Base-by-base conservation (phyloP, 2,797 vertebrate species). In the Dryobates pubescens region DNA sequence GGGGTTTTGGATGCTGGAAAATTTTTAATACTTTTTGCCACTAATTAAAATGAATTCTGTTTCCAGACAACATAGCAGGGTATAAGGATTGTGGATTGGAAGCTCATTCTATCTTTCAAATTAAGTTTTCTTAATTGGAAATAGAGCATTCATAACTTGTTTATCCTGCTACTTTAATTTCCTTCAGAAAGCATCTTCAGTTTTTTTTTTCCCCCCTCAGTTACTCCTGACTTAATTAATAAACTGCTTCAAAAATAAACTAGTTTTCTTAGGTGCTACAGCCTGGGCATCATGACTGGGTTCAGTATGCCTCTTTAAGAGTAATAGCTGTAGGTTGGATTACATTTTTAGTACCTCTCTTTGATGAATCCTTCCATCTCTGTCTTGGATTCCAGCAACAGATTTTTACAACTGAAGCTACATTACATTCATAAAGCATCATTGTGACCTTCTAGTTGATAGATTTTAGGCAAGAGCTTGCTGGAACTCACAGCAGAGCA, bases 51-150 rank as follows among this genome's bases (percentile, higher is more conserved):
- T 47, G 2, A 80, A 68, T 76, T 85, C 9, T 72, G 14, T 78
- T 82, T 81, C 67, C 59, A 90, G 84, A 75, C 9, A 83, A 81
- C 32, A 70, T 41, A 67, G 5, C 17, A 30, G 23, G 22, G 59
- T 67, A 67, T 41, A 86, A 73, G 49, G 30, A 81, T 41, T 17
- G 10, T 13, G 26, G 34, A 70, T 3, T 74, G 53, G 67, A 93
- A 94, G 20, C 72, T 93, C 70, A 61, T 75, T 86, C 47, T 73
- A 32, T 83, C 63, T 76, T 88, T 81, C 56, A 89, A 91, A 92
- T 92, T 75, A 75, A 83, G 89, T 92, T 89, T 86, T 62, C 80
- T 89, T 92, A 92, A 94, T 70, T 90, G 65, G 38, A 96, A 94
- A 90, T 68, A 54, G 82, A 83, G 24, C 93, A 72, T 63, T 94